Evolutionary conservation across 2,113 vertebrate species (phyloP).

Genomic region (Xenopus borealis): DNA sequence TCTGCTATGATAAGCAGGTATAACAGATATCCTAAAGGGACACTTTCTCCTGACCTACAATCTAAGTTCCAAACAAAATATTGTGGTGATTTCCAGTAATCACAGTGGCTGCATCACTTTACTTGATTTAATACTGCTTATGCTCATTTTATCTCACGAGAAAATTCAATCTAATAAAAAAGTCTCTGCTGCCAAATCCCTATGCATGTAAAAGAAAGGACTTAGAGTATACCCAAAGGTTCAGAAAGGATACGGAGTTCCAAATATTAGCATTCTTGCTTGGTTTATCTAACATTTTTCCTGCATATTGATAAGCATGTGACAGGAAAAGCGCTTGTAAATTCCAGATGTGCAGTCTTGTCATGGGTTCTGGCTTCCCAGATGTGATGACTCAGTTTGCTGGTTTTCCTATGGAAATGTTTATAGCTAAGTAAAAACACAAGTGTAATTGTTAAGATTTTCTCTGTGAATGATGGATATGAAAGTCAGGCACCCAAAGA

Average conservation of each 20-base stretch:
- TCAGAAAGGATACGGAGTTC: constrained; percentile 19
- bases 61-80: neutral
- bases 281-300: constrained; percentile 20
- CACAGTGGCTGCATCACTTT: neutral
- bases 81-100: neutral
- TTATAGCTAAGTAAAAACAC: constrained; percentile 11
- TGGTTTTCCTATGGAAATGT: constrained; percentile 33
- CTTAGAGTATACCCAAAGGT: neutral
- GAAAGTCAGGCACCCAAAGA: too few species aligned
- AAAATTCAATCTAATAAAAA: neutral
- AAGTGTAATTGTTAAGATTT: neutral
- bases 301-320: constrained; percentile 31
- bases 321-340: constrained; percentile 28
- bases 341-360: constrained; percentile 23
- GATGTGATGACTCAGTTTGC: constrained; percentile 16
- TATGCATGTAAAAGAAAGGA: neutral
- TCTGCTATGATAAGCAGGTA: too few species aligned
- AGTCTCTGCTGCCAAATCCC: neutral
- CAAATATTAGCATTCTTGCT: constrained; percentile 33
- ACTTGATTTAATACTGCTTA: neutral
- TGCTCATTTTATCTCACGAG: constrained; percentile 4
- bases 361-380: constrained; percentile 9
- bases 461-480: too few species aligned
- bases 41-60: neutral
- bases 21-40: neutral